Evolutionary conservation across 1,140 invertebrate genomes (phyloP), one percentile per base, ranked within the genome.

Genomic region (Dreissena rostriformis): DNA sequence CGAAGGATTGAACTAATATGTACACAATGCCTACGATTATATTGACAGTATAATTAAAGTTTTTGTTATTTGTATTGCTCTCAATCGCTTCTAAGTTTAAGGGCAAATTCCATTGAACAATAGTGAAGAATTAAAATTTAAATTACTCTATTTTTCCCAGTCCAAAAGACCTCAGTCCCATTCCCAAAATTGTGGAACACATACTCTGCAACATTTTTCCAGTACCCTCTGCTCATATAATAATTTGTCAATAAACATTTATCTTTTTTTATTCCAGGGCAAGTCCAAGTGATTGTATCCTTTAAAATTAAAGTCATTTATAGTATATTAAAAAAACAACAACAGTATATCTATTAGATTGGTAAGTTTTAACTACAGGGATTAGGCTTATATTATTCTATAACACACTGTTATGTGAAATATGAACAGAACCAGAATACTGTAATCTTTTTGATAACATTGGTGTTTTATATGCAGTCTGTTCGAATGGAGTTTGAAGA

Each of bases 251-350:
- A 67, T 73, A 80, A 39, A 52, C 1, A 57, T 51, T 74, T 17
- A 53, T 70, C 57, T 55, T 72, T 79, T 87, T 65, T 79, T 79
- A 74, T 91, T 90, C 49, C 90, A 91, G 90, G 90, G 28, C 82
- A 84, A 86, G 82, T 89, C 39, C 89, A 90, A 71, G 73, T 90
- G 67, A 85, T 91, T 87, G 90, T 91, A 91, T 91, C 90, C 89
- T 90, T 89, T 82, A 49, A n/a, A 39, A 61, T 53, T 0, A 14
- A 72, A 55, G 17, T 10, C 52, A 72, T 22, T 17, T n/a, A 66
- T 24, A 17, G 14, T 61, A 52, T n/a, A 2, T 68, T n/a, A 10
- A 11, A 28, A 29, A 28, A 28, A 1, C 5, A 22, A 29, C 17
- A 5, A 68, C 6, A 28, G 26, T n/a, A n/a, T n/a, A n/a, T n/a